These are phyloP conservation scores for Psix sp. DNA, from an alignment of 1,140 invertebrate genomes.

Conservation along the genomic window DNA sequence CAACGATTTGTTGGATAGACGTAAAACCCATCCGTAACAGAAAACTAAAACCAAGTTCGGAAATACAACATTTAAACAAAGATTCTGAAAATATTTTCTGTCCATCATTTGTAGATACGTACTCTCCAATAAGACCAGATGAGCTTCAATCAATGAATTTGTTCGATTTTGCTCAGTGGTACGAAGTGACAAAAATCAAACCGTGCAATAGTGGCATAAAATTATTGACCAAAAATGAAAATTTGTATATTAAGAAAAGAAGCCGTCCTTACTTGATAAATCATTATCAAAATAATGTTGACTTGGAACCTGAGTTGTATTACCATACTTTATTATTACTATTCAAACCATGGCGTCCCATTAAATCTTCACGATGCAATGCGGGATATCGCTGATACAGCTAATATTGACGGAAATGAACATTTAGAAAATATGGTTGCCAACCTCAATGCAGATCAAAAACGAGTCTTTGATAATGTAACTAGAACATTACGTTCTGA, in stretches of 20 bases:
- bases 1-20: neutral
- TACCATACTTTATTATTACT: neutral
- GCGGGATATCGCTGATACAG: neutral
- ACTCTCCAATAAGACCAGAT: neutral
- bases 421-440: neutral
- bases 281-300: neutral
- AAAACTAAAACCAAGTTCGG: neutral
- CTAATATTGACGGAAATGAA: neutral
- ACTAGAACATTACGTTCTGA: neutral
- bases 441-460: neutral
- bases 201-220: neutral
- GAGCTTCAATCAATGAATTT: neutral
- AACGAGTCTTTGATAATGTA: neutral
- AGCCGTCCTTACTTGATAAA: neutral
- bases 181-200: neutral
- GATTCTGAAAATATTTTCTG: conserved; percentile 1
- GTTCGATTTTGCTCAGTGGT: neutral
- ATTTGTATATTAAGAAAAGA: neutral
- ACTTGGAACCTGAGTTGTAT: neutral
- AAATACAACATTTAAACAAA: neutral
- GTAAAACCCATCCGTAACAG: neutral
- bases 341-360: neutral
- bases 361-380: neutral
- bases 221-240: neutral
- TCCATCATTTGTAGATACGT: neutral